A percentile compares a stretch with the other conserved stretches of the same genome.
These are phyloP conservation scores for Parauchenoglanis ngamensis DNA, from an alignment of 2,797 vertebrate genomes.

Conservation along the genomic window DNA sequence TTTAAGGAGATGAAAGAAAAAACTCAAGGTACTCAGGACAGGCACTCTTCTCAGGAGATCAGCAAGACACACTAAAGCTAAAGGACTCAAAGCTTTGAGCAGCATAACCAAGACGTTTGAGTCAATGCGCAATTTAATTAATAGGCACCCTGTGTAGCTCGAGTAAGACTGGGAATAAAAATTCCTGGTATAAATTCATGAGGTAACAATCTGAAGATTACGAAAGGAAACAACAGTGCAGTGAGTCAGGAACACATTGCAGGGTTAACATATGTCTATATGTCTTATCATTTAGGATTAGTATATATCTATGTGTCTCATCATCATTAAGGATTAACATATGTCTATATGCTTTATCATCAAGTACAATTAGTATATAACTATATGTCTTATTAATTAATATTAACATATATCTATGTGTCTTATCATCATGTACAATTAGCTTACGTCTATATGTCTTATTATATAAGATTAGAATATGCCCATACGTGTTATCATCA, in stretches of 20 bases:
- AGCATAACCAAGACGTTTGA: neutral
- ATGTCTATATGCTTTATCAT: neutral
- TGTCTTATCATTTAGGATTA: neutral
- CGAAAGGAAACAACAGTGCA: neutral
- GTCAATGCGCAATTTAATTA: neutral
- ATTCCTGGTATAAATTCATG: neutral
- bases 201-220: neutral
- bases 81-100: neutral
- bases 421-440: neutral
- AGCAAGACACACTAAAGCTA: neutral
- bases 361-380: neutral
- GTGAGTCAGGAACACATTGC: neutral
- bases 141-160: neutral
- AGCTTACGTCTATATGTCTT: neutral
- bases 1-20: neutral
- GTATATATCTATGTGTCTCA: neutral
- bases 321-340: neutral
- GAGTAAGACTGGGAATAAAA: neutral
- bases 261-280: neutral
- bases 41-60: neutral
- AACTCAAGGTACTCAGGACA: neutral
- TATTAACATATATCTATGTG: neutral
- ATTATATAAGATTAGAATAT: neutral
- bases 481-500: neutral
- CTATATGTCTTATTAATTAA: neutral